Percentiles rank a stretch among this genome's conserved stretches.
Conservation (phyloP, 2,113 vertebrate species). For the Arothron firmamentum region DNA sequence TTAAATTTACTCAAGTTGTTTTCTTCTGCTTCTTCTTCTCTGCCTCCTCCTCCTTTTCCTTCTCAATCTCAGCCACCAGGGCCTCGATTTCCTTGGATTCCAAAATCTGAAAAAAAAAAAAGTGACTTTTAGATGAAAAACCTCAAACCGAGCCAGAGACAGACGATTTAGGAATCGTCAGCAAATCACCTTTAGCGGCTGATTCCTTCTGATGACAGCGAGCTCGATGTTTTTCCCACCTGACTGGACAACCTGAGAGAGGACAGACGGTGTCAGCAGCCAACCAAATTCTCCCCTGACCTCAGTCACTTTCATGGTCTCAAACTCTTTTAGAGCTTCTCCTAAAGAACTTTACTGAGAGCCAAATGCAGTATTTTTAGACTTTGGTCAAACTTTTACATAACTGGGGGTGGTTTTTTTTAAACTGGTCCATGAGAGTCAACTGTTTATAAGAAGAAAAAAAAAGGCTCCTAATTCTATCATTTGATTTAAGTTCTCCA, state of each 20-base stretch:
- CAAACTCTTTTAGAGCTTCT: no score
- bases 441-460: no score
- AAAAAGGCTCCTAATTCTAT: no score
- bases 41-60: conserved; percentile 78
- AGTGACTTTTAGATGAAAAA: not conserved
- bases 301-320: not conserved
- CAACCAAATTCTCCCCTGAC: no score
- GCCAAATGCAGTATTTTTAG: no score
- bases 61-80: conserved; percentile 77
- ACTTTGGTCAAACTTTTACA: no score
- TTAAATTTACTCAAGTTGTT: conserved; percentile 53
- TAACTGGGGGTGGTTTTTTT: no score
- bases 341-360: no score
- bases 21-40: conserved; percentile 84
- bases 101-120: conserved; percentile 70
- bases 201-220: conserved; percentile 78
- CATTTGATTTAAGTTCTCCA: no score
- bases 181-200: conserved; percentile 73
- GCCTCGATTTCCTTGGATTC: conserved; percentile 80
- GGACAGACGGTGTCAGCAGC: not conserved
- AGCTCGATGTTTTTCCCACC: conserved; percentile 81
- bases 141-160: not conserved
- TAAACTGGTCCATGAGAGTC: no score
- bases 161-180: not conserved
- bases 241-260: conserved; percentile 77